Percentiles rank a stretch among this genome's conserved stretches.
Conservation (phyloP, 1,140 invertebrate genomes). For the Sipha flava region DNA sequence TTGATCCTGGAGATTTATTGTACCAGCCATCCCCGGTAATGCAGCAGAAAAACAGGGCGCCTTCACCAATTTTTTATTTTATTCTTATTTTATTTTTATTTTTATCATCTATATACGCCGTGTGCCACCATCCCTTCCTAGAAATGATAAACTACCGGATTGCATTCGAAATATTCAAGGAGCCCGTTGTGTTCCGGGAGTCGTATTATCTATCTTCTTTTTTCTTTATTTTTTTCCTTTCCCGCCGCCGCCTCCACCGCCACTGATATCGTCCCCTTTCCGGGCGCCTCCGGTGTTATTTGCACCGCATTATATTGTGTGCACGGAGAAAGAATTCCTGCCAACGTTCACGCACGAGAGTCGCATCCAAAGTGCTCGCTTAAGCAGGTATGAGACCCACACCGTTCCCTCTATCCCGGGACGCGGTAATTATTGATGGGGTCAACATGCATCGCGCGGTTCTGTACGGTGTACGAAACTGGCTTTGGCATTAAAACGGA, state of each 20-base stretch:
- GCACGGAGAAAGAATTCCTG: background rate
- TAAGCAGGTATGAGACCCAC: background rate
- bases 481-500: background rate
- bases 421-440: background rate
- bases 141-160: slow-evolving; percentile 27
- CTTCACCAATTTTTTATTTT: slow-evolving; percentile 6
- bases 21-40: background rate
- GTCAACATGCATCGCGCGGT: background rate
- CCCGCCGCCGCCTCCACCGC: background rate
- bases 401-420: background rate
- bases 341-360: background rate
- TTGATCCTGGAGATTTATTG: slow-evolving; percentile 20
- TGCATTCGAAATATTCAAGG: slow-evolving; percentile 28
- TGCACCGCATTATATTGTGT: slow-evolving; percentile 3
- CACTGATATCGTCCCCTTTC: background rate
- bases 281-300: background rate
- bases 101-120: slow-evolving; percentile 1
- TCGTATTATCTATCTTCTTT: background rate
- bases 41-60: slow-evolving; percentile 7
- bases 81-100: background rate
- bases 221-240: background rate
- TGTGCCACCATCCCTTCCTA: background rate
- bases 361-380: background rate
- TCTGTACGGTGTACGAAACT: background rate
- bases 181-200: slow-evolving; percentile 11